These are phyloP conservation scores for Loxodonta africana DNA, from an alignment of 2,113 vertebrate species.

Conservation along the genomic window DNA sequence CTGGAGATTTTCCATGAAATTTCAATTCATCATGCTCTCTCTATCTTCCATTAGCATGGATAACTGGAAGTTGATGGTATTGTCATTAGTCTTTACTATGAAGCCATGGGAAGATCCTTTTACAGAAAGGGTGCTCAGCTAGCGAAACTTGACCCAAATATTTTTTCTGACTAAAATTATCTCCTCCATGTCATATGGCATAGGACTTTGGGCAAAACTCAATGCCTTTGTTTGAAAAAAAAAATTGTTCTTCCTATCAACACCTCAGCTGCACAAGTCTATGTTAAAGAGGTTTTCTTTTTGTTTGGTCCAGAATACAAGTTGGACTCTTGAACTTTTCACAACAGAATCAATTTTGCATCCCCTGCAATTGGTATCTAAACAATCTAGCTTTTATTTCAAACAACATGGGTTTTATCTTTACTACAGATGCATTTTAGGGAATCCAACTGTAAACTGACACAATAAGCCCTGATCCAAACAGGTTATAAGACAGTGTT, in stretches of 20 bases:
- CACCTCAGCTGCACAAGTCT: conserved; percentile 27
- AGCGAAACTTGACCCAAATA: conserved; percentile 54
- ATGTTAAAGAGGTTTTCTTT: conserved; percentile 43
- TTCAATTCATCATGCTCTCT: conserved; percentile 54
- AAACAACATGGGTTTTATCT: not conserved
- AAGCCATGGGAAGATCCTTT: conserved; percentile 53
- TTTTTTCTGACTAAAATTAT: conserved; percentile 59
- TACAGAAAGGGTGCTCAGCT: conserved; percentile 61
- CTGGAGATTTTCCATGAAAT: conserved; percentile 58
- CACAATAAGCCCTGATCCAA: not conserved
- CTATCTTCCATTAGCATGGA: conserved; percentile 50
- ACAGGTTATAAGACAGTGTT: not conserved
- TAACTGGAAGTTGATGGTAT: conserved; percentile 62
- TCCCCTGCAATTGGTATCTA: not conserved
- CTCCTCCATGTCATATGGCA: conserved; percentile 62
- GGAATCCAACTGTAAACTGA: conserved; percentile 5
- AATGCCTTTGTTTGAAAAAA: not conserved
- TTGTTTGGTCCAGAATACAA: conserved; percentile 53
- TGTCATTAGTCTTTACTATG: conserved; percentile 53
- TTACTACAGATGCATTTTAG: conserved; percentile 5
- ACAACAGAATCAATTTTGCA: not conserved
- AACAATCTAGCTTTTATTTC: not conserved
- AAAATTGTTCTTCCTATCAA: conserved; percentile 36
- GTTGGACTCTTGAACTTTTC: conserved; percentile 44
- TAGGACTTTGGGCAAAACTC: conserved; percentile 63